Base-by-base conservation (phyloP, 2,113 vertebrate species). In the Osmerus mordax region DNA sequence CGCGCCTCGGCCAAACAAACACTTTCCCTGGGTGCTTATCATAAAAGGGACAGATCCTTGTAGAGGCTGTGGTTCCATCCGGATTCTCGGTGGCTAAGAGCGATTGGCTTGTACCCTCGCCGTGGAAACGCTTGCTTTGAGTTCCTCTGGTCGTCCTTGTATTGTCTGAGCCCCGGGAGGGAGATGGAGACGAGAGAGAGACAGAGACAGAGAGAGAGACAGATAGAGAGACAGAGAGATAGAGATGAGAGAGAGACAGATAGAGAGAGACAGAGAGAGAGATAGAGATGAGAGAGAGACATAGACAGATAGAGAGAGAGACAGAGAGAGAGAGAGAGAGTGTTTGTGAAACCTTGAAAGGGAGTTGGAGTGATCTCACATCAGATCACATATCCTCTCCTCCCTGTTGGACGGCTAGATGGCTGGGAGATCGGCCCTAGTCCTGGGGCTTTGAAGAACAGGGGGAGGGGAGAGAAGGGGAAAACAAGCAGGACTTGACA, bases 401-500 rank as follows among this genome's bases (percentile, higher is more conserved):
- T 15, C 60, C 23, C 28, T n/a, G 13, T 29, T 28, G 32, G 15
- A 23, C 51, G 23, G 29, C 52, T 54, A n/a, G 19, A 65, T 52
- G 58, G 58, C 36, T 71, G n/a, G 60, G 69, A 51, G n/a, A 52
- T 16, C 47, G 60, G 69, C 60, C 54, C 29, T 21, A 61, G 58
- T 62, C 69, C n/a, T 64, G 47, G 5, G 55, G 47, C 29, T 41
- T 32, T 53, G 19, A 15, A 69, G 70, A 11, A 29, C 55, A n/a
- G 47, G 21, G 36, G 29, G 25, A 16, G 19, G 65, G 55, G 41
- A 53, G 47, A 16, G 8, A 23, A 58, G 25, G 28, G 60, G 52
- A 69, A 67, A 80, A 85, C 75, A 83, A 76, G 66, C 83, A 76
- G 58, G 54, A 41, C 73, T 62, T 32, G 4, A 29, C 66, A 64